These are phyloP conservation scores for Unio delphinus DNA, from an alignment of 2,888 invertebrate species.

Conservation along the genomic window DNA sequence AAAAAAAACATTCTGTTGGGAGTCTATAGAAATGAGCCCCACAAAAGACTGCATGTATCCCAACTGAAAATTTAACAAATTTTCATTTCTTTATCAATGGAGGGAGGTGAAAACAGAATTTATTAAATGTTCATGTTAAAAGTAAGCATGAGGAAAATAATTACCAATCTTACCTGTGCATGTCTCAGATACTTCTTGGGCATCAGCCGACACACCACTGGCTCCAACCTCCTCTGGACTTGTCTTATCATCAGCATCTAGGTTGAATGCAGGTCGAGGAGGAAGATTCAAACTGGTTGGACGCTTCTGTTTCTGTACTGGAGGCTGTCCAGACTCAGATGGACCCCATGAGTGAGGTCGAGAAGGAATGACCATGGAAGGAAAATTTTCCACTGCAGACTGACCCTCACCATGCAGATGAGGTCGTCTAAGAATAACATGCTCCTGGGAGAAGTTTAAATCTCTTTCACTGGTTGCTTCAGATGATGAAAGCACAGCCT, in stretches of 20 bases:
- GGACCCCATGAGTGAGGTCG: constrained; percentile 56
- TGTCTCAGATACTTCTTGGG: constrained; percentile 7
- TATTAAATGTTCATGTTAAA: too few relatives aligned
- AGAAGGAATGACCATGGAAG: not conserved
- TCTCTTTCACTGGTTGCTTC: not conserved
- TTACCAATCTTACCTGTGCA: too few relatives aligned
- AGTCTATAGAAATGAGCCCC: too few relatives aligned
- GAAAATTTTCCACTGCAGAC: constrained; percentile 1
- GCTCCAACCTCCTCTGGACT: constrained; percentile 11
- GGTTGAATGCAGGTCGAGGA: constrained; percentile 48
- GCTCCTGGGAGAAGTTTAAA: not conserved
- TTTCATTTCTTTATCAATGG: too few relatives aligned
- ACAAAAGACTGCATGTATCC: too few relatives aligned
- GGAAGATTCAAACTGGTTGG: constrained; percentile 70
- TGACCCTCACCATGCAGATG: constrained; percentile 8
- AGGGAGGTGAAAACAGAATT: too few relatives aligned
- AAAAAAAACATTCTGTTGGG: too few relatives aligned
- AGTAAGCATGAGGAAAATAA: too few relatives aligned
- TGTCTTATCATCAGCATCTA: constrained; percentile 26
- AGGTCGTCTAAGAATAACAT: constrained; percentile 18
- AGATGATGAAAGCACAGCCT: not conserved
- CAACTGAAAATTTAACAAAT: too few relatives aligned
- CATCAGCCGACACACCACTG: constrained; percentile 8
- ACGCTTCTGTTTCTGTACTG: constrained; percentile 53
- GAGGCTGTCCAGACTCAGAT: constrained; percentile 32